Percentiles rank a stretch among this genome's conserved stretches.
Evolutionary conservation across 2,113 vertebrate species (phyloP).

Genomic region (Calidris pugnax): DNA sequence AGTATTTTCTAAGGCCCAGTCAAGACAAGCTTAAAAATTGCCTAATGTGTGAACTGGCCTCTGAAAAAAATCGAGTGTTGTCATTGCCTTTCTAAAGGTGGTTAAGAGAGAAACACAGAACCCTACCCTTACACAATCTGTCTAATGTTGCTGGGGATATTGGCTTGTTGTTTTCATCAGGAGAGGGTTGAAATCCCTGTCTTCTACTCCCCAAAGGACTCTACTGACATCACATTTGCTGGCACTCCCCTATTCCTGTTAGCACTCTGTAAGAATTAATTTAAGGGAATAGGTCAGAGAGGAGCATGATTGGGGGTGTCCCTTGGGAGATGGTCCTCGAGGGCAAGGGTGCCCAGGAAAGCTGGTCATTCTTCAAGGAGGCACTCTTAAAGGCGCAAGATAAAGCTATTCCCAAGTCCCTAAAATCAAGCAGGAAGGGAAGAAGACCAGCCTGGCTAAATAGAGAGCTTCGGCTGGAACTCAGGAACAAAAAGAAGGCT

Average conservation of each 20-base stretch:
- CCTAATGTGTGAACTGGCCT: not conserved
- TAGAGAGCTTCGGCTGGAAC: too few relatives aligned
- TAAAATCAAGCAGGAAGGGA: too few relatives aligned
- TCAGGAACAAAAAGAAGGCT: too few relatives aligned
- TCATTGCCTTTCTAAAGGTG: not conserved
- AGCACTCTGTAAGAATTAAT: not conserved
- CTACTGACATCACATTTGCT: not conserved
- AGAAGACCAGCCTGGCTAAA: too few relatives aligned
- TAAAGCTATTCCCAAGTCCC: too few relatives aligned
- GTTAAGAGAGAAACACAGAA: not conserved
- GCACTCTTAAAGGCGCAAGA: too few relatives aligned
- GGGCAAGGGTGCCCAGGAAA: too few relatives aligned
- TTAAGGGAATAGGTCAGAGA: not conserved
- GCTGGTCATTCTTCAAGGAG: too few relatives aligned
- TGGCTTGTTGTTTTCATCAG: not conserved
- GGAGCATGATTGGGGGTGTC: too few relatives aligned
- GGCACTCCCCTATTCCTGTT: not conserved
- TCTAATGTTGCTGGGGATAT: not conserved
- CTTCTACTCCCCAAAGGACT: not conserved
- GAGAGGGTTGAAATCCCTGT: not conserved
- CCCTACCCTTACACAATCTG: not conserved
- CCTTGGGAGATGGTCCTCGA: too few relatives aligned
- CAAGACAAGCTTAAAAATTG: not conserved
- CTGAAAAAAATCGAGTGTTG: not conserved
- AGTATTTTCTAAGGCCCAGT: not conserved